Evolutionary conservation across 1,140 invertebrate species (phyloP).

Genomic region (Sinonovacula constricta): DNA sequence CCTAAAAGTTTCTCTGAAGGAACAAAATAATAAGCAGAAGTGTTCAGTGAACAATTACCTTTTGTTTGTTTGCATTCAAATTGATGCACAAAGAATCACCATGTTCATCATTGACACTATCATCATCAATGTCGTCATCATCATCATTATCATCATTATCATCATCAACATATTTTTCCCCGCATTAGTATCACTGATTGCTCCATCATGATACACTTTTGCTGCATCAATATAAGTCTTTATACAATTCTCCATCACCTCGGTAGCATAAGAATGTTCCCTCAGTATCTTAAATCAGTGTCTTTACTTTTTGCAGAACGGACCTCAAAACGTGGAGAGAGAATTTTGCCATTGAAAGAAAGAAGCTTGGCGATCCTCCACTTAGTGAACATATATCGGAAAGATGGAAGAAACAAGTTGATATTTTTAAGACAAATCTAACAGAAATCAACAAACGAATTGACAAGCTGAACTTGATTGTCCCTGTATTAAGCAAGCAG

Average conservation of each 20-base stretch:
- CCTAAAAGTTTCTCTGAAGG: no score
- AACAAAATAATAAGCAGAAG: no score
- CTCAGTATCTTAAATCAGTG: not conserved
- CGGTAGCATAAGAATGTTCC: not conserved
- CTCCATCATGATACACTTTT: not conserved
- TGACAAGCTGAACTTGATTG: constrained; percentile 29
- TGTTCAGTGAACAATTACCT: no score
- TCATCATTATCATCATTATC: no score
- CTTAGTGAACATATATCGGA: not conserved
- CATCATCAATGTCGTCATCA: no score
- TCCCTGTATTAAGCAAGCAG: constrained; percentile 36
- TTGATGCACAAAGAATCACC: no score
- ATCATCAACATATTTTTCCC: no score
- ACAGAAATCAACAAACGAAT: constrained; percentile 35
- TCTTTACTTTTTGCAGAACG: constrained; percentile 19
- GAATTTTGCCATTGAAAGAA: constrained; percentile 25
- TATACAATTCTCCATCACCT: not conserved
- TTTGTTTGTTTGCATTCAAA: no score
- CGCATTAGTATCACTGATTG: no score
- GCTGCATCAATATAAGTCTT: not conserved
- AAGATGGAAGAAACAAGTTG: constrained; percentile 3
- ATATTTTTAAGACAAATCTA: constrained; percentile 18
- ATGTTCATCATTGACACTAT: no score
- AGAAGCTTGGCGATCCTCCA: constrained; percentile 3
- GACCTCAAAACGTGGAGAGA: constrained; percentile 34